Evolutionary conservation across 1,140 invertebrate species (phyloP), one percentile per base, ranked within the genome.

Genomic region (Drosophila watanabei): DNA sequence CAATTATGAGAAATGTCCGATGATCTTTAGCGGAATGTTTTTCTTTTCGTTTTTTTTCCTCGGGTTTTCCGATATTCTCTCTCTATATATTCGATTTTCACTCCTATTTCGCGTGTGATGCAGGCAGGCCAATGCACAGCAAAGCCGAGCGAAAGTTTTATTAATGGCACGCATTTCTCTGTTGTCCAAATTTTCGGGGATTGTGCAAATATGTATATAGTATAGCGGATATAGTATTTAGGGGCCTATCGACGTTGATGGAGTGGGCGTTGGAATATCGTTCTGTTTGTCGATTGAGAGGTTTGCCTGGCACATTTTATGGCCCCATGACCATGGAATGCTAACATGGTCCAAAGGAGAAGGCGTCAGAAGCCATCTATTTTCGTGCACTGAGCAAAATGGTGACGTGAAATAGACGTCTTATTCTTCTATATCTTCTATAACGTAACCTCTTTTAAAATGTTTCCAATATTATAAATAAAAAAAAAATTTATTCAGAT

Each of bases 121-220:
- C 69, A 60, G 70, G 68, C 69, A 60, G 70, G 70, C 70, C 79
- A 75, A 58, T 86, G 62, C 75, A 75, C 69, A 62, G 33, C 59
- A 54, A 57, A 75, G 13, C 49, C 18, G 9, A 32, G 66, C 78
- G 79, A 85, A 87, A 82, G 39, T 87, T 79, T 86, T 86, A 87
- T 86, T 86, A 87, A 86, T 87, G 82, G 66, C 84, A 87, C 80
- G 84, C 84, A 87, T 68, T 33, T 75, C 80, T 68, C 48, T 71
- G 32, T 76, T 46, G 65, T 63, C 61, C 61, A 57, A 18, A 41
- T 33, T 56, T 39, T 56, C 56, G 16, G 37, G 20, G 20, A 13
- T 56, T 20, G 18, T 16, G 18, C 33, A 10, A 30, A 51, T 51
- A 49, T 30, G 16, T n/a, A n/a, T 30, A 30, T n/a, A 4, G 24